These are phyloP conservation scores for Meliscaeva auricollis DNA, from an alignment of 2,888 invertebrate genomes.

Conservation along the genomic window DNA sequence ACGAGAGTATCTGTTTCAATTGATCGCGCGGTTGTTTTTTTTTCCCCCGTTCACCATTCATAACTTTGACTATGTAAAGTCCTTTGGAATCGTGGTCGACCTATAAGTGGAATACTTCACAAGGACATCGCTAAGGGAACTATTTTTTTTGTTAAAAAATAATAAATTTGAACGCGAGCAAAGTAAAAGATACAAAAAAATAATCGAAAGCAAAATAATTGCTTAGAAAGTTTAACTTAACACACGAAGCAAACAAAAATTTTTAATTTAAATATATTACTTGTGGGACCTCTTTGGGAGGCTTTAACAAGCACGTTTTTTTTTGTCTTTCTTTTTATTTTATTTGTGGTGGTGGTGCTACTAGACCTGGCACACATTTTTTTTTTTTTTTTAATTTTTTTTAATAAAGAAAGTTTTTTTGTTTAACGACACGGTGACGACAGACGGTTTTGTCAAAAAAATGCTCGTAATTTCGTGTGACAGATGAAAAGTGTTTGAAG, in stretches of 20 bases:
- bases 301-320: slow-evolving; percentile 50
- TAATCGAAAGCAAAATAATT: slow-evolving; percentile 65
- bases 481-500: slow-evolving; percentile 63
- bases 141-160: not conserved
- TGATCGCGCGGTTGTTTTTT: slow-evolving; percentile 45
- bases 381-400: not conserved
- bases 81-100: slow-evolving; percentile 35
- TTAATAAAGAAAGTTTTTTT: slow-evolving; percentile 63
- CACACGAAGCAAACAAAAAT: slow-evolving; percentile 36
- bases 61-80: slow-evolving; percentile 10
- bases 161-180: too few relatives aligned
- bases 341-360: slow-evolving; percentile 35
- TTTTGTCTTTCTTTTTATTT: slow-evolving; percentile 31
- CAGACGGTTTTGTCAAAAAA: slow-evolving; percentile 35
- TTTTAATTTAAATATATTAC: slow-evolving; percentile 58
- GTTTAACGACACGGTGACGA: slow-evolving; percentile 12
- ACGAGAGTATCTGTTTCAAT: slow-evolving; percentile 22
- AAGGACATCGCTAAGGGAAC: slow-evolving; percentile 36
- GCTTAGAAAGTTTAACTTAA: slow-evolving; percentile 68
- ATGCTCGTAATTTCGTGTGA: slow-evolving; percentile 61
- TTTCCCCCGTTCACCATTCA: not conserved
- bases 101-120: slow-evolving; percentile 6
- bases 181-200: not conserved
- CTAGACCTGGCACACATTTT: slow-evolving; percentile 59
- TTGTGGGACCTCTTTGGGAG: slow-evolving; percentile 68